These are phyloP conservation scores for Myanophis thanlyinensis DNA, from an alignment of 2,113 vertebrate genomes.

Conservation along the genomic window DNA sequence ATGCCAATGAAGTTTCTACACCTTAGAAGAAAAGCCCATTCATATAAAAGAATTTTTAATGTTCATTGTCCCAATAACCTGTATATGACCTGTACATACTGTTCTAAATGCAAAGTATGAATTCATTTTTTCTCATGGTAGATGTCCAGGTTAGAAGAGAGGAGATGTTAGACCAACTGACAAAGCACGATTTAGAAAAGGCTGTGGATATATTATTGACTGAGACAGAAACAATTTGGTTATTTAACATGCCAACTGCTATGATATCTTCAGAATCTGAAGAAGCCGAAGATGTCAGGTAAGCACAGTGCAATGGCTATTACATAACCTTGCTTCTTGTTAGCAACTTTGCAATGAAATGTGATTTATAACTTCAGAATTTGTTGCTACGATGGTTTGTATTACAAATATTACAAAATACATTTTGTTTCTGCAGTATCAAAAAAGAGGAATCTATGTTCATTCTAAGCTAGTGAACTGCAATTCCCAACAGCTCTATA, in stretches of 20 bases:
- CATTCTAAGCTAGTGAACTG: not conserved
- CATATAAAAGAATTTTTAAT: not conserved
- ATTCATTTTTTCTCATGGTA: constrained; percentile 28
- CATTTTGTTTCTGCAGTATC: not conserved
- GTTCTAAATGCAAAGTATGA: not conserved
- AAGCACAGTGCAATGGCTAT: constrained; percentile 27
- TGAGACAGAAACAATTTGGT: constrained; percentile 77
- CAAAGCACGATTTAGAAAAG: constrained; percentile 73
- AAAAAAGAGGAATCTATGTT: not conserved
- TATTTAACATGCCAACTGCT: constrained; percentile 76
- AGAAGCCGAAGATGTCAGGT: constrained; percentile 74
- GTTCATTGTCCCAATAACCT: not conserved
- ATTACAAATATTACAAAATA: not conserved
- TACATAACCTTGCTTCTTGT: not conserved
- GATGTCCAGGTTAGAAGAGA: constrained; percentile 63
- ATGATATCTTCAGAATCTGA: constrained; percentile 73
- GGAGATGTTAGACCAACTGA: constrained; percentile 57
- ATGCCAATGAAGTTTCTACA: too few species aligned
- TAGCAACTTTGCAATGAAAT: not conserved
- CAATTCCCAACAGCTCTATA: not conserved
- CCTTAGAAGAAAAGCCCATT: not conserved
- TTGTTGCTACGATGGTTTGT: not conserved
- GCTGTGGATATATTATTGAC: constrained; percentile 69
- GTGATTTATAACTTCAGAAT: not conserved
- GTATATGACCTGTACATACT: not conserved